Evolutionary conservation across 2,797 vertebrate genomes (phyloP).

Genomic region (Neoniphon sammara): DNA sequence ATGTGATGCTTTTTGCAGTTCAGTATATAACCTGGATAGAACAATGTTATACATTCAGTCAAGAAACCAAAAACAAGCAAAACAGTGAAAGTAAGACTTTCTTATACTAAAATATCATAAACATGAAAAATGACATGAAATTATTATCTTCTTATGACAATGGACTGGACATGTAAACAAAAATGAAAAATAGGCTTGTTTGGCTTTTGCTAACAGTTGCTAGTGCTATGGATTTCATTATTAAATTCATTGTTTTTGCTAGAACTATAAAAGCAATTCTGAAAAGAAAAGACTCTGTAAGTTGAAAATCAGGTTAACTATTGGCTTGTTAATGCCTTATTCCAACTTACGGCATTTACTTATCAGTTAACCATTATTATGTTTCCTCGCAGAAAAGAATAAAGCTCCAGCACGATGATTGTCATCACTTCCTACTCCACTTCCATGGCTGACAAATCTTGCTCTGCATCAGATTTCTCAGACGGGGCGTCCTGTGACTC

Average conservation of each 20-base stretch:
- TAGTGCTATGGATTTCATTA: conserved; percentile 21
- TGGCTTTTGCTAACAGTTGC: conserved; percentile 28
- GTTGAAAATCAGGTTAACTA: conserved; percentile 35
- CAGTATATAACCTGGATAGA: conserved; percentile 49
- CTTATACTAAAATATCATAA: conserved; percentile 25
- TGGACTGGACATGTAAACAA: conserved; percentile 36
- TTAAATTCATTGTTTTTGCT: conserved; percentile 44
- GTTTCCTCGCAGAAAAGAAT: conserved; percentile 39
- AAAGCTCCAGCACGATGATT: conserved; percentile 30
- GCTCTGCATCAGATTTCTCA: conserved; percentile 82
- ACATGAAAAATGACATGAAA: conserved; percentile 9
- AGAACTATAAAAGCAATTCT: conserved; percentile 62
- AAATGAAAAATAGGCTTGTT: conserved; percentile 13
- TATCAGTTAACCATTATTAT: conserved; percentile 32
- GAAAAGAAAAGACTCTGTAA: conserved; percentile 49
- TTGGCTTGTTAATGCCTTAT: conserved; percentile 24
- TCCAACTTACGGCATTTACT: conserved; percentile 50
- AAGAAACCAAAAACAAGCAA: conserved; percentile 44
- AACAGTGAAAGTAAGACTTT: conserved; percentile 45
- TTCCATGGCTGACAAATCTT: conserved; percentile 87
- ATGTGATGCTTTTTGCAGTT: conserved; percentile 42
- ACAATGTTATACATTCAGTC: conserved; percentile 44
- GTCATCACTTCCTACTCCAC: conserved; percentile 85
- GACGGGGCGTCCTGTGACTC: conserved; percentile 67
- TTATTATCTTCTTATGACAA: conserved; percentile 10